Evolutionary conservation across 2,888 invertebrate genomes (phyloP), one percentile per base, ranked within the genome.

Genomic region (Mantis religiosa): DNA sequence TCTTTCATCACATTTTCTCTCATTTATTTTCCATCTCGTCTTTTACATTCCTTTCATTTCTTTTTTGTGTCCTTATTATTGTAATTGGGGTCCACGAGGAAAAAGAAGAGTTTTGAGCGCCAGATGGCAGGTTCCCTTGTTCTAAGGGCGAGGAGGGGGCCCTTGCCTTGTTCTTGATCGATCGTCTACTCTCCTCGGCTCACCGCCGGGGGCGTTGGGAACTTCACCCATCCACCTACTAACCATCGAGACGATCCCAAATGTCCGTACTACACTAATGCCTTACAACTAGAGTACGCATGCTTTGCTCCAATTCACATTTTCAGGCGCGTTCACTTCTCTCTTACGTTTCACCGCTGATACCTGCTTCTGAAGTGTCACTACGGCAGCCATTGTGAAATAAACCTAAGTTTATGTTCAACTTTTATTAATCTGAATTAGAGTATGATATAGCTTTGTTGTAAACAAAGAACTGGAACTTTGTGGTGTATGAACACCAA

Each of bases 51-150:
- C 54, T 71, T 71, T 71, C 54, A 71, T 71, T 71, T 71, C 54
- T 71, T 71, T 71, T 71, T 71, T 71, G 54, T 71, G 12, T 82
- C 83, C 88, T 88, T 88, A 89, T 89, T 89, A 88, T 89, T 89
- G 88, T 89, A 89, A 89, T 89, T 90, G 89, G 89, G 89, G 88
- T 34, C 87, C 28, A 28, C 47, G 85, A 83, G 89, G 82, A 85
- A 82, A 71, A 83, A 84, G 84, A 84, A 81, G 86, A 86, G 86
- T 86, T 87, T 71, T 82, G 54, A 87, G 87, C 87, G 88, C 86
- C 89, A 88, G 89, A 82, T 88, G 89, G 86, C 88, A 81, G 87
- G 87, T 89, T 88, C 87, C 89, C 87, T 85, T 88, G 89, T 82
- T 30, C 82, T 34, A 87, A 71, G 54, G 54, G 54, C 20, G 86